These are phyloP conservation scores for Sebastes nivosus DNA, from an alignment of 2,797 vertebrate species.

Conservation along the genomic window DNA sequence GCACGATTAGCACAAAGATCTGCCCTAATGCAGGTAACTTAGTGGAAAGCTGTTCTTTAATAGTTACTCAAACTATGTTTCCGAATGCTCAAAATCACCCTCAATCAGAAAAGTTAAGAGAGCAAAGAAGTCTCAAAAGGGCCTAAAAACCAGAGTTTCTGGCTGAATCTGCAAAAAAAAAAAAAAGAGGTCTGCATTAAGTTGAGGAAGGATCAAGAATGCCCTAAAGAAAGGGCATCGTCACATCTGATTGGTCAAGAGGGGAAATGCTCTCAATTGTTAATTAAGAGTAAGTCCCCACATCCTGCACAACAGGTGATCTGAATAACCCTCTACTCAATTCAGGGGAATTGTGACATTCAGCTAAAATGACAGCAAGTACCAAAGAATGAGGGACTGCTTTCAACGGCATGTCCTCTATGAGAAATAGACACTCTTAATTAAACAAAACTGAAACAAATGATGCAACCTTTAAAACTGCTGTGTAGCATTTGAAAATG, in stretches of 20 bases:
- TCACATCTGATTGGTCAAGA: neutral
- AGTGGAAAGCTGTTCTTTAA: too few species aligned
- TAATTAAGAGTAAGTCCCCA: neutral
- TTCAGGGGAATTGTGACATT: neutral
- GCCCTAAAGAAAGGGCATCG: neutral
- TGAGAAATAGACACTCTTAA: neutral
- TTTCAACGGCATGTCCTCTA: neutral
- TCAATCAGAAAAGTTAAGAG: neutral
- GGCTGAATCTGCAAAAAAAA: neutral
- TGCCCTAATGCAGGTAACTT: neutral
- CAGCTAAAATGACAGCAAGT: neutral
- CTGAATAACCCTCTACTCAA: neutral
- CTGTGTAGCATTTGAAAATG: neutral
- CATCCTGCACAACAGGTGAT: neutral
- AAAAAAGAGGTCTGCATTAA: neutral
- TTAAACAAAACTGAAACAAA: neutral
- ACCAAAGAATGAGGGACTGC: neutral
- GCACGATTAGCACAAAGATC: neutral
- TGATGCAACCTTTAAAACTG: neutral
- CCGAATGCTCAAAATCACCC: accelerated
- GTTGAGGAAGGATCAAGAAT: neutral
- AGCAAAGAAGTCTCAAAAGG: neutral
- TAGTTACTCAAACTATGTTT: neutral
- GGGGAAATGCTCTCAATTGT: neutral
- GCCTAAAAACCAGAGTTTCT: neutral